Evolutionary conservation across 2,113 vertebrate species (phyloP).

Genomic region (Merops nubicus): DNA sequence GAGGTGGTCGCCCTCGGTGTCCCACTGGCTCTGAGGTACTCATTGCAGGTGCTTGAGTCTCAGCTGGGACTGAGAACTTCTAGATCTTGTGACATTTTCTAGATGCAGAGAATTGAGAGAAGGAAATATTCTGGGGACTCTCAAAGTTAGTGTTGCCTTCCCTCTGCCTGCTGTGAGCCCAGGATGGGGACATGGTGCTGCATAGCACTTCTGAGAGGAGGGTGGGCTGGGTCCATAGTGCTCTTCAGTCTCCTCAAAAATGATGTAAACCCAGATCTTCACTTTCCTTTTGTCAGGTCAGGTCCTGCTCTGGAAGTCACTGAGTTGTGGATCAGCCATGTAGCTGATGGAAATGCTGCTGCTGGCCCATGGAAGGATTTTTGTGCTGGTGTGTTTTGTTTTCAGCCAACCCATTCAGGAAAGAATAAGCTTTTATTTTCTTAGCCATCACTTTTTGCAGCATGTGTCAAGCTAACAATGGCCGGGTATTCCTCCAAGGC

Average conservation of each 20-base stretch:
- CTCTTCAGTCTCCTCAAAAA: not conserved
- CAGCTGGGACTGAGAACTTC: not conserved
- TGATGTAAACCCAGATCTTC: not conserved
- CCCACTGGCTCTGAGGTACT: fast-evolving
- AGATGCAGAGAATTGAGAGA: not conserved
- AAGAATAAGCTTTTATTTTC: conserved; percentile 37
- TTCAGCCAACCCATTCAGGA: not conserved
- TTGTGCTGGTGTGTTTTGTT: not conserved
- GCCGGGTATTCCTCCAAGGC: not conserved
- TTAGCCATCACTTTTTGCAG: not conserved
- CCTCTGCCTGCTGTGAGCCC: fast-evolving
- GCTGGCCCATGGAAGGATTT: not conserved
- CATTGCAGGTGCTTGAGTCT: not conserved
- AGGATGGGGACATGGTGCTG: not conserved
- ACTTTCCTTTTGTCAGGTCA: not conserved
- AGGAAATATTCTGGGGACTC: not conserved
- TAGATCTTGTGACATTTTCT: not conserved
- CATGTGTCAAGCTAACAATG: conserved; percentile 10
- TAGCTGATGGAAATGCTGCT: not conserved
- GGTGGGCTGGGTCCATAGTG: fast-evolving
- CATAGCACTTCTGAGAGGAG: fast-evolving
- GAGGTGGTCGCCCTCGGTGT: fast-evolving
- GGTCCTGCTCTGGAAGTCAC: not conserved
- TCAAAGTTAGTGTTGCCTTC: not conserved
- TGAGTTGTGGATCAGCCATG: not conserved